These are phyloP conservation scores for Bothrops alternatus DNA, from an alignment of 2,797 vertebrate species.

Conservation along the genomic window DNA sequence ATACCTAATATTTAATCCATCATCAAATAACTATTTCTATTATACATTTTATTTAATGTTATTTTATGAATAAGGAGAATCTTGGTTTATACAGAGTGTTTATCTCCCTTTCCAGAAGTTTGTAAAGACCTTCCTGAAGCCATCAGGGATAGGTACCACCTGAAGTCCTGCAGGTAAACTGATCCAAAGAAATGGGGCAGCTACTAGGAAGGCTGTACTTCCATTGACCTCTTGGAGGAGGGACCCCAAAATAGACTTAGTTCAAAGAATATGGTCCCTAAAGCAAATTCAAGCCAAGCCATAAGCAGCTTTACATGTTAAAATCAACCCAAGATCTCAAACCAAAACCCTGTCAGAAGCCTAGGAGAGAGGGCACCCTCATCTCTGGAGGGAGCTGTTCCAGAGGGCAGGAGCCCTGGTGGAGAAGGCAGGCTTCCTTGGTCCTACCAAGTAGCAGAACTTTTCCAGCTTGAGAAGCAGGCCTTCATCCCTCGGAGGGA, in stretches of 20 bases:
- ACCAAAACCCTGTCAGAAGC: no score
- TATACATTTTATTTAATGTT: background rate
- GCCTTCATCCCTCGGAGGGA: no score
- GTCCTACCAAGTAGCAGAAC: no score
- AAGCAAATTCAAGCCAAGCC: background rate
- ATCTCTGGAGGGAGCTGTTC: no score
- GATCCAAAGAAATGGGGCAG: background rate
- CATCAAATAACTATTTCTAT: background rate
- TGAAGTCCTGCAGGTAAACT: background rate
- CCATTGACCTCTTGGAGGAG: background rate
- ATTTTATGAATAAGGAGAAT: background rate
- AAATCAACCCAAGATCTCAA: no score
- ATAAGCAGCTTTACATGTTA: background rate
- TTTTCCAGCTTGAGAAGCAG: no score
- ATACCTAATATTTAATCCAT: background rate
- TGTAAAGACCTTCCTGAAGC: background rate
- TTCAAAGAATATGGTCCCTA: no score
- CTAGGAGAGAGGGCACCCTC: no score
- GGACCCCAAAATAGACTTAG: background rate
- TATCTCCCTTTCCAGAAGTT: background rate
- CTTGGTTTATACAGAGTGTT: background rate
- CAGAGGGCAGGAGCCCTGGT: no score
- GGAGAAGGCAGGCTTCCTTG: no score
- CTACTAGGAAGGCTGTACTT: background rate
- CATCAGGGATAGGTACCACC: background rate